phyloP scores from a whole-genome alignment of 2,113 vertebrate species.

The Xiphorhynchus elegans region DNA sequence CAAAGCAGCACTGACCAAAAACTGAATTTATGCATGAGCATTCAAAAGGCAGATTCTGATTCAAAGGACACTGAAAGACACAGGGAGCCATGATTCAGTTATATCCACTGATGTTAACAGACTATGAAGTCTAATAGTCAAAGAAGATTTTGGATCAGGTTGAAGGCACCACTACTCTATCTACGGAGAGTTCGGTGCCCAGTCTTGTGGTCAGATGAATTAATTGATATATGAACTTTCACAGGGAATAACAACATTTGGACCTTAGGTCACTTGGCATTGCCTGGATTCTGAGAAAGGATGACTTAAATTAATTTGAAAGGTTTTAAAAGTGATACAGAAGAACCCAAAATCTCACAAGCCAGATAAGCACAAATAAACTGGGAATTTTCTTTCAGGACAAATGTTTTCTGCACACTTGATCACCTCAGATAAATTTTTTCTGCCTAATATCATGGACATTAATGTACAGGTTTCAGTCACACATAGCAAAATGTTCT shows the following conservation, averaged over 20 bases:
- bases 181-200: neutral
- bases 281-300: neutral
- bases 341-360: neutral
- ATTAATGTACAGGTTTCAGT: neutral
- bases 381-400: neutral
- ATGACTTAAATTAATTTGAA: neutral
- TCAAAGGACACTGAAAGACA: neutral
- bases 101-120: neutral
- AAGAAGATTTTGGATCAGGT: neutral
- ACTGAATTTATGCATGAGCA: accelerated
- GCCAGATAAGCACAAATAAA: neutral
- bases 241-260: neutral
- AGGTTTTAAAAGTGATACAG: neutral
- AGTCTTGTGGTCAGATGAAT: neutral
- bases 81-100: neutral
- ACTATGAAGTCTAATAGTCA: neutral
- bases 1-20: neutral
- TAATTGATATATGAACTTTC: neutral
- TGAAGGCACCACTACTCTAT: neutral
- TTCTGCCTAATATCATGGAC: neutral
- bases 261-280: neutral
- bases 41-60: neutral
- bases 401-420: neutral
- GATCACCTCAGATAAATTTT: neutral
- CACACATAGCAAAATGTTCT: neutral